Evolutionary conservation across 2,113 vertebrate species (phyloP).

Genomic region (Gulo gulo): DNA sequence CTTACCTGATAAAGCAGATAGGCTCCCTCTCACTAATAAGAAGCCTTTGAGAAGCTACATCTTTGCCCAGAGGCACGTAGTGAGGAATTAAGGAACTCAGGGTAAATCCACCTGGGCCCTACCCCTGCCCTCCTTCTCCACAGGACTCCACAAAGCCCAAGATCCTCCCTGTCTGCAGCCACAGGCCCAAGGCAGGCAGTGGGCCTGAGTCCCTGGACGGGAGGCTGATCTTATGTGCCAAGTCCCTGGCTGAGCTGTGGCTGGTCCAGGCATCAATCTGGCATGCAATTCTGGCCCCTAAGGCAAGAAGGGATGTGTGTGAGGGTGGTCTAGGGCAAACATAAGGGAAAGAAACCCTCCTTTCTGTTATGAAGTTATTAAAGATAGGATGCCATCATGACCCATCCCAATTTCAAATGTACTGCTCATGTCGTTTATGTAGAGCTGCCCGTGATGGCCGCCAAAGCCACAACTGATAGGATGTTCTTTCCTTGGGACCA

Average conservation of each 20-base stretch:
- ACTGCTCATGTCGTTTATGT: no score
- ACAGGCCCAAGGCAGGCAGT: neutral
- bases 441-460: neutral
- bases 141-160: neutral
- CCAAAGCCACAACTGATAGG: no score
- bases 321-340: neutral
- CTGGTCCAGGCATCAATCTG: neutral
- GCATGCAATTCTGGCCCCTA: neutral
- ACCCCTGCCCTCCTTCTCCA: neutral
- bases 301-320: rapidly evolving
- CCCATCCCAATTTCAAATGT: neutral
- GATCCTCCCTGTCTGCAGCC: neutral
- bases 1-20: neutral
- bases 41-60: neutral
- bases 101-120: neutral
- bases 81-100: neutral
- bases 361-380: neutral
- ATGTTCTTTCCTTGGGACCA: neutral
- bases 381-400: neutral
- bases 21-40: neutral
- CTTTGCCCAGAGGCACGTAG: neutral
- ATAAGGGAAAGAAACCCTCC: neutral
- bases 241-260: neutral
- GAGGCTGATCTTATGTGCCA: neutral
- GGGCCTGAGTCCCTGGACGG: neutral